Evolutionary conservation across 2,888 invertebrate genomes (phyloP).

Genomic region (Amphipyra tragopoginis): DNA sequence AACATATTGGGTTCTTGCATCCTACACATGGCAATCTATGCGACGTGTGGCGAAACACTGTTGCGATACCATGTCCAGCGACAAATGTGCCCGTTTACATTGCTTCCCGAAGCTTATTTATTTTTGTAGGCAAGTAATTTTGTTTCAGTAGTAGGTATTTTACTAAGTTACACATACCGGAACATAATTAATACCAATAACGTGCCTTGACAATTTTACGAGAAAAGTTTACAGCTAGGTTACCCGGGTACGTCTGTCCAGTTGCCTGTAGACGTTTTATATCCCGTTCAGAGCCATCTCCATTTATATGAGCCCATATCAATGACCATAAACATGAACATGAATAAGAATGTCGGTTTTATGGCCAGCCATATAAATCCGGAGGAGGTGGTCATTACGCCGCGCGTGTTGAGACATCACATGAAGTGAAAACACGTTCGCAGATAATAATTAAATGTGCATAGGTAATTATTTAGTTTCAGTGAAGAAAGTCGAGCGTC

Average conservation of each 20-base stretch:
- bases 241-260: slow-evolving; percentile 47
- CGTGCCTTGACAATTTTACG: slow-evolving; percentile 1
- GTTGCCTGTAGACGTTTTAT: slow-evolving; percentile 62
- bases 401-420: slow-evolving; percentile 23
- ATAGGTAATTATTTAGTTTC: neutral
- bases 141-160: too few relatives aligned
- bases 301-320: slow-evolving; percentile 75
- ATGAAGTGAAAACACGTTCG: slow-evolving; percentile 12
- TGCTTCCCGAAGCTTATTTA: too few relatives aligned
- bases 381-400: slow-evolving; percentile 71
- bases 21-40: too few relatives aligned
- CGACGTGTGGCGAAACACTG: too few relatives aligned
- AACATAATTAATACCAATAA: neutral
- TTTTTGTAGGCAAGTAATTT: too few relatives aligned
- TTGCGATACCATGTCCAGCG: too few relatives aligned
- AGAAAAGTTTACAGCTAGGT: slow-evolving; percentile 31
- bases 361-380: slow-evolving; percentile 74
- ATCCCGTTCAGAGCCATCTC: slow-evolving; percentile 61
- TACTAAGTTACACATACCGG: too few relatives aligned
- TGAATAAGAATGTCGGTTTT: slow-evolving; percentile 81
- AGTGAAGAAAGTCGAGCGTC: neutral
- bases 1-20: too few relatives aligned
- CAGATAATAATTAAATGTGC: slow-evolving; percentile 28
- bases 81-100: too few relatives aligned
- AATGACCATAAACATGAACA: slow-evolving; percentile 81